Evolutionary conservation across 2,888 invertebrate genomes (phyloP).

Genomic region (Zygothrica quintamaculata): DNA sequence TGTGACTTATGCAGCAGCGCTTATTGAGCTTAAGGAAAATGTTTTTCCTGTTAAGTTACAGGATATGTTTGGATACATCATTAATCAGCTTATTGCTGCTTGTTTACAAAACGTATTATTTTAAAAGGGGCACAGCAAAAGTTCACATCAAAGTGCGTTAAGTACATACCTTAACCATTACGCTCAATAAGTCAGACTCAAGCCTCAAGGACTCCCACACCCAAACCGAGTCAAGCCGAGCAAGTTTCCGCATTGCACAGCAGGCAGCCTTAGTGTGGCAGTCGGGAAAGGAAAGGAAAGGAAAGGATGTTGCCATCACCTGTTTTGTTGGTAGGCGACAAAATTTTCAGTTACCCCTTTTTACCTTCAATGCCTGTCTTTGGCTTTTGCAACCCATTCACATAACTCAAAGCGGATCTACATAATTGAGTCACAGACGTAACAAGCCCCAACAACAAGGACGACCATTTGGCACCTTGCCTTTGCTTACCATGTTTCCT

Average conservation of each 20-base stretch:
- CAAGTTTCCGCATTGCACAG: background rate
- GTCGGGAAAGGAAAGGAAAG: too few relatives aligned
- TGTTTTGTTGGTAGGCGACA: background rate
- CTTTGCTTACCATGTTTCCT: slow-evolving; percentile 17
- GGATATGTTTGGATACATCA: background rate
- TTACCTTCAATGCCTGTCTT: background rate
- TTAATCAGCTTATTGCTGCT: slow-evolving; percentile 7
- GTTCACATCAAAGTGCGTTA: slow-evolving; percentile 44
- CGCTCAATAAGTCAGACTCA: slow-evolving; percentile 39
- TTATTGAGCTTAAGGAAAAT: too few relatives aligned
- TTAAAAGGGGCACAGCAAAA: slow-evolving; percentile 23
- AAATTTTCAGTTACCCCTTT: background rate
- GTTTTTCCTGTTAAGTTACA: background rate
- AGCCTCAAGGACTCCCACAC: slow-evolving; percentile 4
- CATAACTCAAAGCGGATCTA: slow-evolving; percentile 78
- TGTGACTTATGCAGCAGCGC: background rate
- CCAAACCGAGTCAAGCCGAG: slow-evolving; percentile 20
- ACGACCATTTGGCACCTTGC: slow-evolving; percentile 51
- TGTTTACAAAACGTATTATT: slow-evolving; percentile 34
- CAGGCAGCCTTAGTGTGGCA: too few relatives aligned
- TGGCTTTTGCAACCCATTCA: slow-evolving; percentile 40
- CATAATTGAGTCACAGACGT: slow-evolving; percentile 72
- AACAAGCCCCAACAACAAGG: slow-evolving; percentile 56
- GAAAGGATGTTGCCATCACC: too few relatives aligned
- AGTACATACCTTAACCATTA: slow-evolving; percentile 35